Percentiles rank a stretch among this genome's conserved stretches.
Conservation (phyloP, 1,140 invertebrate genomes). For the Brachionus sp. region DNA sequence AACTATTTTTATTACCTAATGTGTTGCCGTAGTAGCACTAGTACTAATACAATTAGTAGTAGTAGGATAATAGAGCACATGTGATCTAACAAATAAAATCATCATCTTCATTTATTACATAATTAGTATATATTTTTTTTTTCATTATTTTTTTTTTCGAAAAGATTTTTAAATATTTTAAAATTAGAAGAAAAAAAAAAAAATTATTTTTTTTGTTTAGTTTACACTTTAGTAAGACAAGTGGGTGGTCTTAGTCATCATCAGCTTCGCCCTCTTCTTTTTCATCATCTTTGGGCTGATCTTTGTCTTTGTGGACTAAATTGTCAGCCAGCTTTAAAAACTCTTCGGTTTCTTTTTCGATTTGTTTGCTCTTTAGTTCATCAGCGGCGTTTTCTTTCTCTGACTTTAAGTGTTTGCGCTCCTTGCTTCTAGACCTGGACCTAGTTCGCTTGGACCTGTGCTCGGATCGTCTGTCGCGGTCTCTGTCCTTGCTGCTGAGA, state of each 20-base stretch:
- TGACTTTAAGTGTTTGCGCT: constrained; percentile 51
- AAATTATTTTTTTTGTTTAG: not conserved
- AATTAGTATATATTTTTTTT: not conserved
- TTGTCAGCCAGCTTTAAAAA: constrained; percentile 49
- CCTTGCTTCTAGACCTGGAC: constrained; percentile 46
- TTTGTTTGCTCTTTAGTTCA: constrained; percentile 50
- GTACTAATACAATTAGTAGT: not conserved
- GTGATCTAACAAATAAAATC: not conserved
- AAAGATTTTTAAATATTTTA: not conserved
- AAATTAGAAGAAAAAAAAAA: not conserved
- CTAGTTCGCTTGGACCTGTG: constrained; percentile 45
- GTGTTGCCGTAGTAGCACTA: too few relatives aligned
- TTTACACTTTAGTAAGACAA: not conserved
- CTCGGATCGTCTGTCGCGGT: constrained; percentile 28
- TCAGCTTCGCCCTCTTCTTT: constrained; percentile 41
- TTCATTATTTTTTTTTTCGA: not conserved
- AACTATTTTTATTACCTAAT: not conserved
- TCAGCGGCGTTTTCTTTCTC: constrained; percentile 52
- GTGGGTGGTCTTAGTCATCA: not conserved
- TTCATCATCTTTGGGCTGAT: not conserved
- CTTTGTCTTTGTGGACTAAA: not conserved
- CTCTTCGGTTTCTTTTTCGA: constrained; percentile 48
- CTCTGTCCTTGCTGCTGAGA: constrained; percentile 46
- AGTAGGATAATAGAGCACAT: not conserved
- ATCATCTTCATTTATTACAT: not conserved